These are phyloP conservation scores for Drosophila kohkoa DNA, from an alignment of 1,140 invertebrate genomes.

Conservation along the genomic window DNA sequence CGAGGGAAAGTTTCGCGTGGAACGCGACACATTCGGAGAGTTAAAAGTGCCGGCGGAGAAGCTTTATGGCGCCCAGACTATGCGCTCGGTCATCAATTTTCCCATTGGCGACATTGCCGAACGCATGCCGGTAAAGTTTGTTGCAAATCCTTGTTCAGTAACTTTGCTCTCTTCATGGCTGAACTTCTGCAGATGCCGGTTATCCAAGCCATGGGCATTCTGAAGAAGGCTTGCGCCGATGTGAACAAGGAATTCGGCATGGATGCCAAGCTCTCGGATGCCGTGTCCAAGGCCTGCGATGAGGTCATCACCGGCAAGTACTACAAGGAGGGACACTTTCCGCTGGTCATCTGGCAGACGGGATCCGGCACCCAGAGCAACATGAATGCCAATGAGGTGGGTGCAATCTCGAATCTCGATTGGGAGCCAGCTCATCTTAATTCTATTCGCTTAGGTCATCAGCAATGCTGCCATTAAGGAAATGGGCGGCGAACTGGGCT, in stretches of 20 bases:
- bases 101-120: constrained; percentile 97
- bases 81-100: constrained; percentile 98
- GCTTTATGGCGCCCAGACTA: constrained; percentile 99
- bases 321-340: constrained; percentile 96
- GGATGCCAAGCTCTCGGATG: constrained; percentile 94
- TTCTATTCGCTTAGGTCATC: constrained; percentile 85
- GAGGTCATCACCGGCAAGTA: constrained; percentile 98
- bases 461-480: constrained; percentile 98
- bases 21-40: constrained; percentile 97
- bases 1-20: constrained; percentile 86
- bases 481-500: constrained; percentile 96
- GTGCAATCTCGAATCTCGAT: not conserved
- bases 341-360: constrained; percentile 99
- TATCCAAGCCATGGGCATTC: constrained; percentile 97
- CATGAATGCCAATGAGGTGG: constrained; percentile 99
- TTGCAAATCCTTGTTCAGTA: not conserved
- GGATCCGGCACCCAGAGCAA: constrained; percentile 99
- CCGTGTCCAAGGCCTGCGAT: constrained; percentile 96
- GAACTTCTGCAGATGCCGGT: constrained; percentile 89
- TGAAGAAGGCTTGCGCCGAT: constrained; percentile 98
- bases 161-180: too few relatives aligned
- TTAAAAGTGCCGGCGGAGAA: constrained; percentile 95
- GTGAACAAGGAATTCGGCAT: constrained; percentile 98
- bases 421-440: not conserved
- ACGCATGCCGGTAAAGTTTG: constrained; percentile 93